Evolutionary conservation across 1,140 invertebrate genomes (phyloP).

Genomic region (Diachasma alloeum): DNA sequence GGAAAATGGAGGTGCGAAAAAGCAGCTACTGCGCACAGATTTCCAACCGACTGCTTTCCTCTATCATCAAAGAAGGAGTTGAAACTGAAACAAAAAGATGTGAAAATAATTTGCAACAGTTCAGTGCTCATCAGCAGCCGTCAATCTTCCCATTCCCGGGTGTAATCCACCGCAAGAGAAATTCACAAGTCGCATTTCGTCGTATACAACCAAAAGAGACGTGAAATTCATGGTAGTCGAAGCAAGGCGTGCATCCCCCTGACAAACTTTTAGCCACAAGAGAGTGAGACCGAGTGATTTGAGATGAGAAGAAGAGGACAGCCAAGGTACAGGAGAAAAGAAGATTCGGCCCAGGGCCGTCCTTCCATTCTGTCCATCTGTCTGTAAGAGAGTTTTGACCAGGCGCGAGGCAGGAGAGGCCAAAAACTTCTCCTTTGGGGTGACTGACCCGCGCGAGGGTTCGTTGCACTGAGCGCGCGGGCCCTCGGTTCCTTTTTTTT

Average conservation of each 20-base stretch:
- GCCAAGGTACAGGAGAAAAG: not conserved
- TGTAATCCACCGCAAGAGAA: not conserved
- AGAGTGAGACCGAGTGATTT: not conserved
- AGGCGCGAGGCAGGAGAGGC: slow-evolving; percentile 20
- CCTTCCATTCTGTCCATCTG: slow-evolving; percentile 39
- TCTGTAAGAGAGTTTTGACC: slow-evolving; percentile 34
- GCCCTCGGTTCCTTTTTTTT: slow-evolving; percentile 41
- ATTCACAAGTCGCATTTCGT: not conserved
- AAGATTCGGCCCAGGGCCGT: slow-evolving; percentile 12
- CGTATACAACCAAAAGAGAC: not conserved
- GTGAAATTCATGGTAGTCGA: not conserved
- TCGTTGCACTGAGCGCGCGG: slow-evolving; percentile 55
- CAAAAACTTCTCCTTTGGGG: slow-evolving; percentile 42
- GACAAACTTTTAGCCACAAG: not conserved
- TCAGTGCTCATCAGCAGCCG: not conserved
- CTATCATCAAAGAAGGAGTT: not conserved
- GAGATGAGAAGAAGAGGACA: not conserved
- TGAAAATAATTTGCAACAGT: slow-evolving; percentile 6
- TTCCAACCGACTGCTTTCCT: not conserved
- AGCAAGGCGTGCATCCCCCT: not conserved
- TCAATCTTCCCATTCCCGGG: not conserved
- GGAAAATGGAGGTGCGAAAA: not conserved
- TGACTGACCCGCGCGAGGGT: slow-evolving; percentile 62
- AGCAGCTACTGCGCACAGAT: not conserved
- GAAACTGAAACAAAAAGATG: not conserved